phyloP scores from a whole-genome alignment of 2,113 vertebrate genomes.

The Anhinga anhinga region DNA sequence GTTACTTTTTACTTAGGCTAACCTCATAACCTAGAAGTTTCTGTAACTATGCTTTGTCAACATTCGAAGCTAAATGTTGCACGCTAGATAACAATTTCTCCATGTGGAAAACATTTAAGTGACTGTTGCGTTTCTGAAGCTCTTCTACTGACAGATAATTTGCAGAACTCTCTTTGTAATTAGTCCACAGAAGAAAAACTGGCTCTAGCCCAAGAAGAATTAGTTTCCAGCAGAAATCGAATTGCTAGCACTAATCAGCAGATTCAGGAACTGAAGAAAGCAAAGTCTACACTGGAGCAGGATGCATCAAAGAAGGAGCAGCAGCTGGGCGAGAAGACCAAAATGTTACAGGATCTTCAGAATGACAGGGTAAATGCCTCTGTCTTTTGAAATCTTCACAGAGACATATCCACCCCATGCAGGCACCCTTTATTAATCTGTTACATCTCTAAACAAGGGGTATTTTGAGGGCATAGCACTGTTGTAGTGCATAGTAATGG shows the following conservation, averaged over 20 bases:
- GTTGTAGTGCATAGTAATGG: background rate
- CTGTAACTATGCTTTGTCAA: background rate
- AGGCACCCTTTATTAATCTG: background rate
- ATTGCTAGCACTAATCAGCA: constrained; percentile 80
- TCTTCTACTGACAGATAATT: background rate
- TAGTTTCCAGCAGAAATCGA: constrained; percentile 86
- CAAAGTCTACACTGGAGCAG: constrained; percentile 76
- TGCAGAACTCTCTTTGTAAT: constrained; percentile 29
- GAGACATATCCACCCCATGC: background rate
- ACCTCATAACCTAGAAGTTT: background rate
- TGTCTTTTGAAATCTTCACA: background rate
- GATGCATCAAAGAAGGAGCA: constrained; percentile 80
- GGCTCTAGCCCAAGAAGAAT: constrained; percentile 86
- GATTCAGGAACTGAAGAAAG: constrained; percentile 84
- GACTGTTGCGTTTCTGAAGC: background rate
- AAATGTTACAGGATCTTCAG: constrained; percentile 79
- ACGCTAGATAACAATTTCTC: background rate
- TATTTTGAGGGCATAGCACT: background rate
- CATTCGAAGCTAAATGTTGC: background rate
- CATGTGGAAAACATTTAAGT: background rate
- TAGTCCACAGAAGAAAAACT: constrained; percentile 90
- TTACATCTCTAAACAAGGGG: background rate
- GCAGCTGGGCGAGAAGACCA: constrained; percentile 78
- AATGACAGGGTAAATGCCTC: constrained; percentile 82
- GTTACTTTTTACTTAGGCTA: background rate